Evolutionary conservation across 2,888 invertebrate genomes (phyloP).

Genomic region (Andrena chrysosceles): DNA sequence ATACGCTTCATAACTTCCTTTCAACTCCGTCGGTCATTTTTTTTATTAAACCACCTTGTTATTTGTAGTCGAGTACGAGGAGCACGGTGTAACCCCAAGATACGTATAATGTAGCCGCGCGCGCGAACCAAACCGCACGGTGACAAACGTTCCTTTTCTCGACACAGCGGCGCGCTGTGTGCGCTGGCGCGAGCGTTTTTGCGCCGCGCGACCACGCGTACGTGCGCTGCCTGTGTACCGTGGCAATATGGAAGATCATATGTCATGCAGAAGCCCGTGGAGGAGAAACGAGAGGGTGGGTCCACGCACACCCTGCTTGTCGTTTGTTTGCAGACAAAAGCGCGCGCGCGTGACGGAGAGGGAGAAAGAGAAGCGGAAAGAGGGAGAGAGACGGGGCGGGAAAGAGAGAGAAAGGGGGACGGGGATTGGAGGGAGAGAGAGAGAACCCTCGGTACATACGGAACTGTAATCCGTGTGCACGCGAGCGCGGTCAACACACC

Average conservation of each 20-base stretch:
- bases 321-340: constrained; percentile 67
- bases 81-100: constrained; percentile 80
- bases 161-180: constrained; percentile 37
- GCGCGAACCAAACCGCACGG: constrained; percentile 72
- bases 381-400: not conserved
- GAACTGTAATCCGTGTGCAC: constrained; percentile 42
- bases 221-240: constrained; percentile 69
- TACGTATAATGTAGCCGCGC: constrained; percentile 77
- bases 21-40: constrained; percentile 46
- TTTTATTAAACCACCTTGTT: constrained; percentile 74
- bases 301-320: constrained; percentile 57
- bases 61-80: constrained; percentile 74
- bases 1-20: constrained; percentile 67
- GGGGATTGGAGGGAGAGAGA: not conserved
- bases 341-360: constrained; percentile 15
- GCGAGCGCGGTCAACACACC: constrained; percentile 36
- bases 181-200: constrained; percentile 52
- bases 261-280: constrained; percentile 79
- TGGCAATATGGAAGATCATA: constrained; percentile 85
- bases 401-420: not conserved
- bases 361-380: not conserved
- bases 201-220: constrained; percentile 45
- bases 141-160: constrained; percentile 76
- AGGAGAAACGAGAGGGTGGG: constrained; percentile 43
- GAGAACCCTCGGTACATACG: constrained; percentile 12